phyloP scores from a whole-genome alignment of 2,113 vertebrate species.

The Candoia aspera region DNA sequence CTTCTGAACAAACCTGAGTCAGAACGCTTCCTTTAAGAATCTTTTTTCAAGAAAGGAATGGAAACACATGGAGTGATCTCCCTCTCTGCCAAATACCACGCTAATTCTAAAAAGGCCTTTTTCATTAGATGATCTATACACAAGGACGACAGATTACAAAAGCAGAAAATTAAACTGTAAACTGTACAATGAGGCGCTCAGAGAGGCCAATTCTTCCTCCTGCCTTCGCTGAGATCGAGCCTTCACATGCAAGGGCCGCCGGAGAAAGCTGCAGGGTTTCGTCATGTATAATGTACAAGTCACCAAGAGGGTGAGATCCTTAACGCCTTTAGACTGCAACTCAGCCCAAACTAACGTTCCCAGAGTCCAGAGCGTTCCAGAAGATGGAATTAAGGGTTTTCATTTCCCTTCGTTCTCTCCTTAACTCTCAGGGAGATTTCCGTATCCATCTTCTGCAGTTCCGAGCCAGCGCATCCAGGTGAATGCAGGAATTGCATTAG shows the following conservation, averaged over 20 bases:
- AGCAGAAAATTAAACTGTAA: slow-evolving; percentile 73
- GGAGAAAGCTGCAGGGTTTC: slow-evolving; percentile 36
- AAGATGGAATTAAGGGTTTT: slow-evolving; percentile 14
- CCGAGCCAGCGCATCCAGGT: background rate
- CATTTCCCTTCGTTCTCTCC: background rate
- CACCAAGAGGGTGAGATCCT: slow-evolving; percentile 54
- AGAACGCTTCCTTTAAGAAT: slow-evolving; percentile 40
- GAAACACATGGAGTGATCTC: slow-evolving; percentile 67
- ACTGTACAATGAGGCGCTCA: slow-evolving; percentile 52
- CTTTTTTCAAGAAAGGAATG: slow-evolving; percentile 61
- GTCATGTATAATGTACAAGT: slow-evolving; percentile 37
- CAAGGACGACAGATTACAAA: slow-evolving; percentile 69
- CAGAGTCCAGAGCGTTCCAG: slow-evolving; percentile 18
- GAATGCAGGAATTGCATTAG: fast-evolving
- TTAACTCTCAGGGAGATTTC: fast-evolving
- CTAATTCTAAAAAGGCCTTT: slow-evolving; percentile 77
- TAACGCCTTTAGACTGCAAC: slow-evolving; percentile 43
- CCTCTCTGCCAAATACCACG: slow-evolving; percentile 65
- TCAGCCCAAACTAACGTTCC: slow-evolving; percentile 31
- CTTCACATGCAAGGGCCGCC: slow-evolving; percentile 23
- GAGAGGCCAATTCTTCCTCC: slow-evolving; percentile 41
- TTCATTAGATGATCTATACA: slow-evolving; percentile 67
- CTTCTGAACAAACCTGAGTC: slow-evolving; percentile 43
- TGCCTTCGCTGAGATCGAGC: slow-evolving; percentile 37
- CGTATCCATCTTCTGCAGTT: slow-evolving; percentile 17